Conservation (phyloP, 2,113 vertebrate genomes). For the Nansenia antarctica region DNA sequence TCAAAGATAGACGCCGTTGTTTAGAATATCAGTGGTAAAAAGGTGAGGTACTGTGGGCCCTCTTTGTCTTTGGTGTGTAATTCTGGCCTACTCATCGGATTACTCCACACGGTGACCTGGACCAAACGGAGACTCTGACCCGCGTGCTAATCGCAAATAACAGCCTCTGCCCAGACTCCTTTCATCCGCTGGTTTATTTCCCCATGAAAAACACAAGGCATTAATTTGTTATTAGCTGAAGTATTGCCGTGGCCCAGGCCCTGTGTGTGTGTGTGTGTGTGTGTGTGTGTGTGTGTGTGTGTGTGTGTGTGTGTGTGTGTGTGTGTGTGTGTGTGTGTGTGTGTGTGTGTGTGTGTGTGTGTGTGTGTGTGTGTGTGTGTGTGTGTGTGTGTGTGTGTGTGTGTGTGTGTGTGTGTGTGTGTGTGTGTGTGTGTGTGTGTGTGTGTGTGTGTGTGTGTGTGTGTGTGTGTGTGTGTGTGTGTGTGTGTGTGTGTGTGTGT, state of each 20-base stretch:
- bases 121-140: conserved; percentile 64
- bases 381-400: too few species aligned
- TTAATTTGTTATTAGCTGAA: conserved; percentile 56
- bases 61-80: conserved; percentile 54
- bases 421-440: too few species aligned
- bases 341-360: too few species aligned
- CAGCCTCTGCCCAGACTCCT: conserved; percentile 49
- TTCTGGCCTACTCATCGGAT: conserved; percentile 55
- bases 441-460: too few species aligned
- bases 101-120: conserved; percentile 55
- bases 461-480: too few species aligned
- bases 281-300: too few species aligned
- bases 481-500: too few species aligned
- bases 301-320: too few species aligned
- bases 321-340: too few species aligned
- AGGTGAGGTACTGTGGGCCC: conserved; percentile 9
- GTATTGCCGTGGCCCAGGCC: conserved; percentile 40
- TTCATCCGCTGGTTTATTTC: conserved; percentile 56
- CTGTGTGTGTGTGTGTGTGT: too few species aligned
- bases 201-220: conserved; percentile 51
- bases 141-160: conserved; percentile 58
- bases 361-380: too few species aligned
- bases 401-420: too few species aligned
- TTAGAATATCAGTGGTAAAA: conserved; percentile 19
- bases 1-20: conserved; percentile 6